Evolutionary conservation across 2,797 vertebrate genomes (phyloP), one percentile per base, ranked within the genome.

Genomic region (Todus mexicanus): DNA sequence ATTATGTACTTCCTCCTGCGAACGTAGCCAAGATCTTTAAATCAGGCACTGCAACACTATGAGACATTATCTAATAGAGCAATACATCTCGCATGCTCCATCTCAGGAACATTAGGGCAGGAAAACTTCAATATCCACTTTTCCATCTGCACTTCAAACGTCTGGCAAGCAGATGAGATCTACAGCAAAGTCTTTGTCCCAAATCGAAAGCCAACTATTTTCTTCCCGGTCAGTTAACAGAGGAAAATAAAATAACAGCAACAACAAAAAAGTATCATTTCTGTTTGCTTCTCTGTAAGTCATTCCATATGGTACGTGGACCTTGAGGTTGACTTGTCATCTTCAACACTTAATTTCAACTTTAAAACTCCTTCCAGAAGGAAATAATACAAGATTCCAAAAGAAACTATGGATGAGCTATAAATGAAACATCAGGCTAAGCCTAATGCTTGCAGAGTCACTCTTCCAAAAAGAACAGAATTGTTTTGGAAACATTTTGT

Each of bases 51-150:
- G 33, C 61, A 87, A 54, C 35, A 9, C 40, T 63, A 37, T 48
- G 19, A 54, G 70, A 76, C 38, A 42, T 92, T 74, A 82, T 72
- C 31, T 64, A 63, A 94, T 15, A 87, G 38, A 82, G 12, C 14
- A 79, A 47, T 59, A 27, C 18, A 47, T 85, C 65, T 83, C 11
- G 7, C 74, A 92, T 78, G 22, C 33, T 74, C 45, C 89, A 56
- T 75, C 82, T 84, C 94, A 70, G 87, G 78, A 87, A 90, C 57
- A 84, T 40, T 42, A 82, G 90, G 33, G 64, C 86, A 95, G 77
- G 91, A 97, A 95, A 83, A 89, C 63, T 85, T 90, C 92, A 93
- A 90, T 89, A 96, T 92, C 87, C 85, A 92, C 50, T 94, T 95
- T 94, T 91, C 84, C 78, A 84, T 90, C 82, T 96, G 85, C 76